Evolutionary conservation across 2,888 invertebrate genomes (phyloP).

Genomic region (Rhagophthalmus giganteus): DNA sequence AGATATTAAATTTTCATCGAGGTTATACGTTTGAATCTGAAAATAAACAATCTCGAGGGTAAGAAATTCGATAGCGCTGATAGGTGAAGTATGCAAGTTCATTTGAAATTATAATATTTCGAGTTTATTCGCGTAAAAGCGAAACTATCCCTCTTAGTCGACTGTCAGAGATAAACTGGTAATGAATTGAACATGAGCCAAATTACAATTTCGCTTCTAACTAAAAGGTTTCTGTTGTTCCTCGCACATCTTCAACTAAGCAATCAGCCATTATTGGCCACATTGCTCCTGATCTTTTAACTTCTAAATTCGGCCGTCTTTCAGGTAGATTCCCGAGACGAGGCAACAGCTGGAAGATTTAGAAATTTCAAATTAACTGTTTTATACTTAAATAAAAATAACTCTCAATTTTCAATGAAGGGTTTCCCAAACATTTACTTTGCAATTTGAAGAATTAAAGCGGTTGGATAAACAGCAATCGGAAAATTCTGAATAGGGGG

Average conservation of each 20-base stretch:
- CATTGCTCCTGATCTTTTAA: constrained; percentile 14
- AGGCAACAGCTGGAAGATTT: too few species aligned
- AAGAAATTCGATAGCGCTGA: constrained; percentile 2
- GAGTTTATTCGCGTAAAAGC: constrained; percentile 19
- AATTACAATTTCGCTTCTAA: constrained; percentile 51
- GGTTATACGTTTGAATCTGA: too few species aligned
- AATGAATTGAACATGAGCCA: constrained; percentile 57
- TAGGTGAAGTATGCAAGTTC: constrained; percentile 1
- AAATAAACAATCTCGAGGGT: too few species aligned
- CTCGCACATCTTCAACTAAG: constrained; percentile 40
- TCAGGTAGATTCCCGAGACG: too few species aligned
- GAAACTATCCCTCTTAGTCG: constrained; percentile 22
- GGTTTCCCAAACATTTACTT: constrained; percentile 14
- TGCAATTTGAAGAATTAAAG: constrained; percentile 24
- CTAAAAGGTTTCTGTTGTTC: constrained; percentile 57
- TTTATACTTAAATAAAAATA: constrained; percentile 2
- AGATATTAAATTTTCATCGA: too few species aligned
- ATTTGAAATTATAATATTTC: constrained; percentile 28
- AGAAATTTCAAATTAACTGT: constrained; percentile 1
- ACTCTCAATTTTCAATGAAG: constrained; percentile 4
- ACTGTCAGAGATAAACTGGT: constrained; percentile 49
- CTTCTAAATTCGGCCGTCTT: too few species aligned
- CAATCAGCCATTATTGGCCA: constrained; percentile 19
- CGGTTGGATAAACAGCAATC: constrained; percentile 13
- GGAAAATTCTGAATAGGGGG: constrained; percentile 20